Percentiles rank a stretch among this genome's conserved stretches.
Conservation (phyloP, 2,797 vertebrate species). For the Nannoperca australis region DNA sequence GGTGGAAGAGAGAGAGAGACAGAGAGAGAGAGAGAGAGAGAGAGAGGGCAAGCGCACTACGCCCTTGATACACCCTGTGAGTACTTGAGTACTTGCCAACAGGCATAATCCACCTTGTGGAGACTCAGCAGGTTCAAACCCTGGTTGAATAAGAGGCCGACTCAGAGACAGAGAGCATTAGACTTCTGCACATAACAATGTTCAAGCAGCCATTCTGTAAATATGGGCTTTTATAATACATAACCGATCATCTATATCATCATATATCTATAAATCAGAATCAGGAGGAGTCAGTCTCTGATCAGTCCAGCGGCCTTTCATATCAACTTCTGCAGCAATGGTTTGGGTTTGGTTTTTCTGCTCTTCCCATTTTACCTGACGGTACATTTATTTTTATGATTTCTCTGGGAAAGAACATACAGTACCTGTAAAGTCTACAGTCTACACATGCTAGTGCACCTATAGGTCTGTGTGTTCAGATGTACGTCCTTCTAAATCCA, state of each 20-base stretch:
- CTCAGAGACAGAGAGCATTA: conserved; percentile 21
- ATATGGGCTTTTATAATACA: not conserved
- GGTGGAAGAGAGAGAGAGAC: not conserved
- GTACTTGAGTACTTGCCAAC: conserved; percentile 65
- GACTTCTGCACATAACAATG: not conserved
- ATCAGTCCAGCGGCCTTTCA: not conserved
- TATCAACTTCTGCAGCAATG: conserved; percentile 1
- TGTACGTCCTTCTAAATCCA: not conserved
- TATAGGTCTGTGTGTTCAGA: not conserved
- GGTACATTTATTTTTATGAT: not conserved
- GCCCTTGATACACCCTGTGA: conserved; percentile 72
- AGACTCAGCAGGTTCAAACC: conserved; percentile 69
- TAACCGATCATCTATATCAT: not conserved
- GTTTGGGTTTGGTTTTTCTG: not conserved
- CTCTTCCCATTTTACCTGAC: not conserved
- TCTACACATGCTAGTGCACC: not conserved
- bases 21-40: not conserved
- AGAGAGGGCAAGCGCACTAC: not conserved
- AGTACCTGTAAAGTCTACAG: not conserved
- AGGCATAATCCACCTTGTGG: conserved; percentile 74
- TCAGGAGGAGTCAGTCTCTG: not conserved
- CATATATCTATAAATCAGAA: not conserved
- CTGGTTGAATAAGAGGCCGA: conserved; percentile 44
- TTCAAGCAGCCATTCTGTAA: not conserved
- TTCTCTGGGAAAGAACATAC: not conserved